These are phyloP conservation scores for Gouania willdenowi DNA, from an alignment of 2,797 vertebrate genomes.

Conservation along the genomic window DNA sequence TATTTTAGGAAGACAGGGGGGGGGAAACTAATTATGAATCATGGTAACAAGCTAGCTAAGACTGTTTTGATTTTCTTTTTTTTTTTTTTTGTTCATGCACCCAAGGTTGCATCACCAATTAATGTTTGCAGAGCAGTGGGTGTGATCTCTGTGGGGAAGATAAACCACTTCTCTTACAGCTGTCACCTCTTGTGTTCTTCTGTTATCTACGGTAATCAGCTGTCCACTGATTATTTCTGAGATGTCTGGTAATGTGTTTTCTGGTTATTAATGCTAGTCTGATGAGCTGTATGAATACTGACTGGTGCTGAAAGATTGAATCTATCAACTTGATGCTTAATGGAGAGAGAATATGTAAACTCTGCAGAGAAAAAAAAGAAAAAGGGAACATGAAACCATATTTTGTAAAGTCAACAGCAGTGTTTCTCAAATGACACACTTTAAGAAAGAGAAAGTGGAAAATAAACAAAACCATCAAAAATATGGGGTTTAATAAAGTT, in stretches of 20 bases:
- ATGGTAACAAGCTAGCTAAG: slow-evolving; percentile 40
- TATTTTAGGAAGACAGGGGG: slow-evolving; percentile 36
- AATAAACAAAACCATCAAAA: too few relatives aligned
- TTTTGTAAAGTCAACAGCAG: too few relatives aligned
- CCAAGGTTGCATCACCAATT: slow-evolving; percentile 59
- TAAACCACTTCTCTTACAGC: slow-evolving; percentile 35
- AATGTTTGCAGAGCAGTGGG: slow-evolving; percentile 47
- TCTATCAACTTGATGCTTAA: too few relatives aligned
- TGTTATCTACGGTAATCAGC: slow-evolving; percentile 52
- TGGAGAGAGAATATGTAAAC: too few relatives aligned
- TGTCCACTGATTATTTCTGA: slow-evolving; percentile 32
- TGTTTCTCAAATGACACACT: too few relatives aligned
- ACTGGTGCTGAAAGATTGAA: too few relatives aligned
- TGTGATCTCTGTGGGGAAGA: slow-evolving; percentile 37
- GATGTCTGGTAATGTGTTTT: slow-evolving; percentile 14
- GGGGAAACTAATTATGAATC: slow-evolving; percentile 52
- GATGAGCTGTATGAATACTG: too few relatives aligned
- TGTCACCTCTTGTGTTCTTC: slow-evolving; percentile 46
- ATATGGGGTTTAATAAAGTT: too few relatives aligned
- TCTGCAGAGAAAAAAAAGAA: too few relatives aligned
- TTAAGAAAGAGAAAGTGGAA: too few relatives aligned
- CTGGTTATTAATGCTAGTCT: slow-evolving; percentile 7
- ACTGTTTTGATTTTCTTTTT: too few relatives aligned
- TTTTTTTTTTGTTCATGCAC: slow-evolving; percentile 37
- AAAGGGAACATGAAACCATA: too few relatives aligned